A percentile compares a stretch with the other conserved stretches of the same genome.
Evolutionary conservation across 2,797 vertebrate genomes (phyloP).

Genomic region (Rhinichthys osculus): DNA sequence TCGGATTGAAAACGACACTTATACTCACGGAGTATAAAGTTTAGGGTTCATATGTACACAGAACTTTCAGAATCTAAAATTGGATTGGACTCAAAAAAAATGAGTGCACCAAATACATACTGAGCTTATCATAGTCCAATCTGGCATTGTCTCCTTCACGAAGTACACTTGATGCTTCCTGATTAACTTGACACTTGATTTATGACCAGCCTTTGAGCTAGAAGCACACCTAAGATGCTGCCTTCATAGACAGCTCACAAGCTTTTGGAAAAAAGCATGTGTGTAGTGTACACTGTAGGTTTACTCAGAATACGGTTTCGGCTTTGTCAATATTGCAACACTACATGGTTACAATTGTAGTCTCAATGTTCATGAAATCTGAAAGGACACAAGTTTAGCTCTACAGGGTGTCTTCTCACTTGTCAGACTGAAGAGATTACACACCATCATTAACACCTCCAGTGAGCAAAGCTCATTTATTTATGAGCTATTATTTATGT

Average conservation of each 20-base stretch:
- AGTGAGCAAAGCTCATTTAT: slow-evolving; percentile 25
- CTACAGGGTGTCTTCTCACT: too few relatives aligned
- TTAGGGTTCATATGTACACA: neutral
- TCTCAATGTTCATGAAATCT: neutral
- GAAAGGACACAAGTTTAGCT: neutral
- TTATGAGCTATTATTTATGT: too few relatives aligned
- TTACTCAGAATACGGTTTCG: neutral
- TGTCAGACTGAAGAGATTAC: slow-evolving; percentile 9
- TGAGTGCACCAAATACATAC: neutral
- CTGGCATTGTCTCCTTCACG: neutral
- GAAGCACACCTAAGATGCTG: neutral
- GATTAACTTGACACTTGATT: neutral
- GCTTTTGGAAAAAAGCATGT: neutral
- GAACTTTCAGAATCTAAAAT: neutral
- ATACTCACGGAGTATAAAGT: neutral
- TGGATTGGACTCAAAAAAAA: neutral
- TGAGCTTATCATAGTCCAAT: neutral
- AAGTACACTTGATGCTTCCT: neutral
- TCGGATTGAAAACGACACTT: neutral
- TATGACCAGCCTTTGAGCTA: too few relatives aligned
- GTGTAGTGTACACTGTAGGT: neutral
- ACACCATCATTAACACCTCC: slow-evolving; percentile 1
- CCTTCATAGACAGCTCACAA: neutral
- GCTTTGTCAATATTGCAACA: neutral
- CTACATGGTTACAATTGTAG: neutral